Percentiles rank a stretch among this genome's conserved stretches.
These are phyloP conservation scores for Tribolium madens DNA, from an alignment of 1,140 invertebrate genomes.

Conservation along the genomic window DNA sequence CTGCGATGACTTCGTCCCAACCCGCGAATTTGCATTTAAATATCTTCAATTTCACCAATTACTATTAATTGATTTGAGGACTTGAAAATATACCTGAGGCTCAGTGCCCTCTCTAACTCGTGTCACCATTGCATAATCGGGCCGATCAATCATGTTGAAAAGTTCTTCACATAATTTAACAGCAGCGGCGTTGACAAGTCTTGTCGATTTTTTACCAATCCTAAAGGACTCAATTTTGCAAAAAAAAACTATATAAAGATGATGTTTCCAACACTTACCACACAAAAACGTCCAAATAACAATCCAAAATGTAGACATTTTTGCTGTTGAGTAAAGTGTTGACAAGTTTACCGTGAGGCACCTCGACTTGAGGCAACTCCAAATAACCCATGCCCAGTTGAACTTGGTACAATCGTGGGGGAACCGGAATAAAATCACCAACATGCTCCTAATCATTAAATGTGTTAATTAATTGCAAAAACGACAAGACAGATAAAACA, in stretches of 20 bases:
- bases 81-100: constrained; percentile 69
- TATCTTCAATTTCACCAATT: constrained; percentile 72
- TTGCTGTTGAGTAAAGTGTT: constrained; percentile 87
- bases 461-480: too few species aligned
- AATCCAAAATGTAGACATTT: constrained; percentile 98
- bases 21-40: constrained; percentile 98
- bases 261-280: constrained; percentile 82
- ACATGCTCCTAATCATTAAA: constrained; percentile 79
- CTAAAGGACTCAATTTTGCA: constrained; percentile 68
- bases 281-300: constrained; percentile 96
- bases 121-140: constrained; percentile 89
- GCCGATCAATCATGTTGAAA: constrained; percentile 91
- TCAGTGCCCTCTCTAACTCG: constrained; percentile 90
- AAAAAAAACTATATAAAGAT: too few species aligned
- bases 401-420: constrained; percentile 93
- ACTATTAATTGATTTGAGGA: background rate
- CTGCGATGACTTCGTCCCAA: constrained; percentile 99
- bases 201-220: constrained; percentile 98
- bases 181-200: constrained; percentile 95
- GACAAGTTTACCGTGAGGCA: constrained; percentile 80
- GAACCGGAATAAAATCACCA: constrained; percentile 78
- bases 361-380: constrained; percentile 95
- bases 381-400: constrained; percentile 98
- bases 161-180: constrained; percentile 96
- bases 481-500: too few species aligned